Conservation (phyloP, 2,113 vertebrate species). For the Mellivora capensis region DNA sequence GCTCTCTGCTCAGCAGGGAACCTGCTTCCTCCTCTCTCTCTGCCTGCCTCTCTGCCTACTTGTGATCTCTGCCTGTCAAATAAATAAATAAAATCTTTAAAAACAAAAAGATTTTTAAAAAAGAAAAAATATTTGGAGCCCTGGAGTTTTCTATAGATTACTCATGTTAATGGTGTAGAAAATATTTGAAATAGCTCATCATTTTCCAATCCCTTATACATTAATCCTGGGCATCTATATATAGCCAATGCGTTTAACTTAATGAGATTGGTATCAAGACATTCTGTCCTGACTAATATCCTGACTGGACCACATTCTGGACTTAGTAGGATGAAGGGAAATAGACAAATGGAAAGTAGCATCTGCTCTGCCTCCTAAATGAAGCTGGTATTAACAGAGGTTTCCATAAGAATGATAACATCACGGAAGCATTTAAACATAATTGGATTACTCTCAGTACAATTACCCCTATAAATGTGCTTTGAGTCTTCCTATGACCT, state of each 20-base stretch:
- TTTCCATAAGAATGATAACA: conserved; percentile 52
- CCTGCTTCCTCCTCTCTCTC: too few relatives aligned
- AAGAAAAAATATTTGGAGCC: not conserved
- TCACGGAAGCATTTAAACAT: conserved; percentile 67
- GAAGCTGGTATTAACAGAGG: conserved; percentile 17
- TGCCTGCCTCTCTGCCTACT: too few relatives aligned
- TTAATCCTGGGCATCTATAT: not conserved
- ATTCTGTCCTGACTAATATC: not conserved
- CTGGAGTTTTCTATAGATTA: not conserved
- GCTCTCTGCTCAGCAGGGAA: too few relatives aligned
- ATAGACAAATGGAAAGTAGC: not conserved
- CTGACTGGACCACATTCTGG: not conserved
- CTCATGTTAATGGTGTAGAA: not conserved
- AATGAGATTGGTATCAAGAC: not conserved
- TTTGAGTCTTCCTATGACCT: conserved; percentile 69
- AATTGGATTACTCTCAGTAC: conserved; percentile 64
- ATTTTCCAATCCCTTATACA: not conserved
- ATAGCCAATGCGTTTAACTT: not conserved
- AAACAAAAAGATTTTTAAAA: too few relatives aligned
- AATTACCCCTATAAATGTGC: conserved; percentile 65
- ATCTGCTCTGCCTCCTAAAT: conserved; percentile 28
- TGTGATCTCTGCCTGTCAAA: too few relatives aligned
- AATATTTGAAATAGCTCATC: not conserved
- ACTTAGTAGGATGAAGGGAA: conserved; percentile 13
- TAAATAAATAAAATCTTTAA: too few relatives aligned